phyloP scores from a whole-genome alignment of 1,140 invertebrate species.

The Pygmarrhopalites habei region DNA sequence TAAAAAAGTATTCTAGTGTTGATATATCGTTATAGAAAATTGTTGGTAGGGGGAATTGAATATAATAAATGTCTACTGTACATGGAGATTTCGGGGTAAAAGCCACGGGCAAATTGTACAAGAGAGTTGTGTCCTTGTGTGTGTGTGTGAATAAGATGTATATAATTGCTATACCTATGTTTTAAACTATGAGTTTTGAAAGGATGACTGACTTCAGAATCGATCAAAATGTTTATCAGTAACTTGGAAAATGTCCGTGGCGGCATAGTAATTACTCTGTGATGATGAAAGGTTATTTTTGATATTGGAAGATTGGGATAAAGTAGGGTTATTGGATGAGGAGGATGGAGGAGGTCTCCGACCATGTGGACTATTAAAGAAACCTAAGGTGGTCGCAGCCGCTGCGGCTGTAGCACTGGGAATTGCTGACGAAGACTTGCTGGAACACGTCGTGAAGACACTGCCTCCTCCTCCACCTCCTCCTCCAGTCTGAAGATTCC shows the following conservation, averaged over 20 bases:
- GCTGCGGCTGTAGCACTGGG: background rate
- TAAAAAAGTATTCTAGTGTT: too few relatives aligned
- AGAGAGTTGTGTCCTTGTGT: too few relatives aligned
- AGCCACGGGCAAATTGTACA: too few relatives aligned
- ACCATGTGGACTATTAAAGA: slow-evolving; percentile 24
- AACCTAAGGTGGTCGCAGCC: slow-evolving; percentile 4
- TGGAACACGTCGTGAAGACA: slow-evolving; percentile 21
- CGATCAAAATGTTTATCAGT: slow-evolving; percentile 35
- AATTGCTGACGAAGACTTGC: slow-evolving; percentile 12
- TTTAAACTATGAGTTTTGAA: too few relatives aligned
- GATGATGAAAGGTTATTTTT: background rate
- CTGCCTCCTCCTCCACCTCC: background rate
- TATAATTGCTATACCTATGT: too few relatives aligned
- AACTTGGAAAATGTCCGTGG: slow-evolving; percentile 38
- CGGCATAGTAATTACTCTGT: slow-evolving; percentile 37
- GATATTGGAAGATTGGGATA: background rate
- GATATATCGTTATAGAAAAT: too few relatives aligned
- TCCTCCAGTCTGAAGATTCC: background rate
- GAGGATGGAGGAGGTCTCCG: background rate
- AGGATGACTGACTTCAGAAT: too few relatives aligned
- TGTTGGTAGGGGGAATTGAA: too few relatives aligned
- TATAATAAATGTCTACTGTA: too few relatives aligned
- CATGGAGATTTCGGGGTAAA: too few relatives aligned
- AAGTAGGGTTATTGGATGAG: background rate
- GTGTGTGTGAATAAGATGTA: too few relatives aligned